Percentiles rank a stretch among this genome's conserved stretches.
Evolutionary conservation across 2,797 vertebrate species (phyloP).

Genomic region (Schizothorax lantsangensis): DNA sequence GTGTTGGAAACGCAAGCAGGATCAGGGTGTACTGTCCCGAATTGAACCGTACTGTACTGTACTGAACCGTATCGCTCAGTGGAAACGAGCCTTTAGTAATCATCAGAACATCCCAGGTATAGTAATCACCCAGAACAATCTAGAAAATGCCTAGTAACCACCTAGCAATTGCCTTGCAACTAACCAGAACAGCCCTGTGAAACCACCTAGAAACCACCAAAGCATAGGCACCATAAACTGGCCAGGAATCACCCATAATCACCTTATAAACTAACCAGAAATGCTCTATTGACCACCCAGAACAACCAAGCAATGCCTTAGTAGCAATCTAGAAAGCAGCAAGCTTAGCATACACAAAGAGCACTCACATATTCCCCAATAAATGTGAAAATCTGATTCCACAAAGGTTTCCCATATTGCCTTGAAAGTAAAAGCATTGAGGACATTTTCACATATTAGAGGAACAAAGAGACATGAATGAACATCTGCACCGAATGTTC

Average conservation of each 20-base stretch:
- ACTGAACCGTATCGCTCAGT: no score
- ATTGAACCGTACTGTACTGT: no score
- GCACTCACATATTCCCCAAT: no score
- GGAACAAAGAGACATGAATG: background rate
- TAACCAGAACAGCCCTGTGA: background rate
- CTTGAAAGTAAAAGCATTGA: background rate
- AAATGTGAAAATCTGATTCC: background rate
- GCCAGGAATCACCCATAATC: no score
- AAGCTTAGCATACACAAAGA: no score
- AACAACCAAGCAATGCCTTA: background rate
- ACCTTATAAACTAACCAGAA: background rate
- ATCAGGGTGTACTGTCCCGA: no score
- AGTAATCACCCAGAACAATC: background rate
- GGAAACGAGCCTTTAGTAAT: no score
- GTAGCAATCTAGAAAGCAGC: background rate
- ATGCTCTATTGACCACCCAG: background rate
- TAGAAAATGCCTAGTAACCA: background rate
- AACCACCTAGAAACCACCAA: background rate
- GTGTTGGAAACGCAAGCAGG: no score
- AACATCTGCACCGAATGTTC: background rate
- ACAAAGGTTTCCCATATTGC: background rate
- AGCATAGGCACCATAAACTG: background rate
- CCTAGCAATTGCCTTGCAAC: background rate
- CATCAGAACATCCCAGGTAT: no score
- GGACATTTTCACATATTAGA: background rate